Evolutionary conservation across 2,888 invertebrate species (phyloP).

Genomic region (Sussaba pulchella): DNA sequence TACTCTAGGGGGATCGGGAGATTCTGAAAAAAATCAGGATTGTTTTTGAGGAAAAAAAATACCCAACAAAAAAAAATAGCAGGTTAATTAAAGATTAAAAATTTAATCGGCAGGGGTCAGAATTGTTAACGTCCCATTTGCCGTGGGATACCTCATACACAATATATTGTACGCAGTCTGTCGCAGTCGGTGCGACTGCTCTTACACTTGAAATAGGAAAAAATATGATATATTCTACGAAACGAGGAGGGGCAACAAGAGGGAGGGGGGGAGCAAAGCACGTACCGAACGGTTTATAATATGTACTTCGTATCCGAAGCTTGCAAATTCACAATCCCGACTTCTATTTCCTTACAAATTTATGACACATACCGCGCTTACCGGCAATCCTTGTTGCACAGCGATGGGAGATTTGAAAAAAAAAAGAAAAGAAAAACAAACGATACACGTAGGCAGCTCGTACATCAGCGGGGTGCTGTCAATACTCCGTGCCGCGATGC

Average conservation of each 20-base stretch:
- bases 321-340: constrained; percentile 57
- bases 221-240: constrained; percentile 20
- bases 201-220: constrained; percentile 46
- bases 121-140: too few species aligned
- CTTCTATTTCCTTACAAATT: constrained; percentile 52
- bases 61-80: too few species aligned
- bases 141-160: too few species aligned
- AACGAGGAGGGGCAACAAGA: constrained; percentile 13
- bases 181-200: constrained; percentile 24
- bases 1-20: too few species aligned
- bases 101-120: too few species aligned
- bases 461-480: constrained; percentile 56
- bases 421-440: too few species aligned
- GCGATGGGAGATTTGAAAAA: constrained; percentile 33
- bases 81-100: too few species aligned
- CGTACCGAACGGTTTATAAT: constrained; percentile 59
- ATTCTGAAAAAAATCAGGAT: too few species aligned
- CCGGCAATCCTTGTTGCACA: constrained; percentile 38
- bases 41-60: too few species aligned
- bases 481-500: constrained; percentile 18
- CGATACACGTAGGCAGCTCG: constrained; percentile 58
- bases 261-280: neutral
- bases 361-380: constrained; percentile 47
- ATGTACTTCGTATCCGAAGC: constrained; percentile 49
- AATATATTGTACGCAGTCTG: constrained; percentile 21